Conservation (phyloP, 2,113 vertebrate species). For the Hippocampus mohnikei region DNA sequence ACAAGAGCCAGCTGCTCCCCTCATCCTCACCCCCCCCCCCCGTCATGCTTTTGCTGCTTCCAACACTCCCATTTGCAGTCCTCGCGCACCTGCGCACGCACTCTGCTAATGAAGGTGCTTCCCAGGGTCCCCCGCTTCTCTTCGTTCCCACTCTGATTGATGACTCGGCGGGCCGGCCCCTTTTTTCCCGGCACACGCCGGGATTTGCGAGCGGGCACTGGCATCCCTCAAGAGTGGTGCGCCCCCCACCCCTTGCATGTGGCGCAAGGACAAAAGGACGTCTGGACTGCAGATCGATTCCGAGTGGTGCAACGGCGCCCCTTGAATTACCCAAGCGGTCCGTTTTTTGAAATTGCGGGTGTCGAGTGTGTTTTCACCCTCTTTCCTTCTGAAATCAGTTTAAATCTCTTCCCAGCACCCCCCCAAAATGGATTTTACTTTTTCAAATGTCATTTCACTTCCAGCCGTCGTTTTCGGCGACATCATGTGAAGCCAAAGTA, state of each 20-base stretch:
- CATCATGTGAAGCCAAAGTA: too few species aligned
- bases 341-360: too few species aligned
- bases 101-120: slow-evolving; percentile 60
- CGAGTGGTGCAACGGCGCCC: not conserved
- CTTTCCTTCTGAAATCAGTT: too few species aligned
- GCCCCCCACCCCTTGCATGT: slow-evolving; percentile 46
- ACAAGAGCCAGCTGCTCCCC: slow-evolving; percentile 51
- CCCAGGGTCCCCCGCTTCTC: slow-evolving; percentile 56
- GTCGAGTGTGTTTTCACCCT: too few species aligned
- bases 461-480: too few species aligned
- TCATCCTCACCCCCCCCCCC: slow-evolving; percentile 15
- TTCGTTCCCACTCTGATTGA: slow-evolving; percentile 34
- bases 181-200: slow-evolving; percentile 11
- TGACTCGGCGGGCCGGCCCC: slow-evolving; percentile 47
- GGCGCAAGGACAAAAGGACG: slow-evolving; percentile 61
- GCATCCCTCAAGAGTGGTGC: slow-evolving; percentile 42
- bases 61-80: slow-evolving; percentile 10
- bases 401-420: too few species aligned
- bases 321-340: too few species aligned
- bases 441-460: too few species aligned
- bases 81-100: not conserved
- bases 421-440: too few species aligned
- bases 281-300: slow-evolving; percentile 43
- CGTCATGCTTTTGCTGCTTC: slow-evolving; percentile 25
- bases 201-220: not conserved